Base-by-base conservation (phyloP, 2,113 vertebrate species). In the Motacilla alba region DNA sequence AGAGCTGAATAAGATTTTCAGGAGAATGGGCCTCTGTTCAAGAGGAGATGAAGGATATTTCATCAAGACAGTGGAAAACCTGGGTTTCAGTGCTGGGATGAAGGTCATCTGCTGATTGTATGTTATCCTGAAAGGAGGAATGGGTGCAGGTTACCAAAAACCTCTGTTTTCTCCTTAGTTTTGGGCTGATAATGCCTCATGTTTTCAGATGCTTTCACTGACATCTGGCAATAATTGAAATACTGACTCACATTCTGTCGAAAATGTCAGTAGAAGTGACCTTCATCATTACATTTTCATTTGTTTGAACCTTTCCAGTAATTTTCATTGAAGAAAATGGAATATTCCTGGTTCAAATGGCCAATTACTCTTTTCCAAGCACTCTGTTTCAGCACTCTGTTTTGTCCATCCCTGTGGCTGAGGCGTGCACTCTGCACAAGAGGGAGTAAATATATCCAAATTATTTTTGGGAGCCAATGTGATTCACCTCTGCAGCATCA, bases 341-440 rank as follows among this genome's bases (percentile, higher is more conserved):
- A 73, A 64, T 60, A 30, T 46, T 60, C 47, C 37, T 15, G 47
- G 12, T n/a, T 39, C 53, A 60, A 53, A 46, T 7, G 24, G 37
- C 9, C 27, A 23, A 3, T 17, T 39, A 3, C 5, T 10, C 0
- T 46, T 80, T 86, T 31, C 58, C 53, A 31, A 37, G 37, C 5
- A 20, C 27, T 39, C 35, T 35, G 35, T 60, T n/a, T 30, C 50
- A 62, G 66, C 31, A 16, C 50, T 41, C 50, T 13, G 30, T 14
- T 80, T 72, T 66, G 2, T 13, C 22, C 50, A 2, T 9, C 35
- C 50, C 68, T 4, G 37, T 22, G 53, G 22, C 5, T 49, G 31
- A 59, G 50, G 13, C 0, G 0, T 3, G 28, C 10, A 1, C 41
- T 44, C 8, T 52, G 28, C 70, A 44, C 39, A 5, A 17, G 52